These are phyloP conservation scores for Ambastaia sidthimunki DNA, from an alignment of 2,797 vertebrate genomes.

Conservation along the genomic window DNA sequence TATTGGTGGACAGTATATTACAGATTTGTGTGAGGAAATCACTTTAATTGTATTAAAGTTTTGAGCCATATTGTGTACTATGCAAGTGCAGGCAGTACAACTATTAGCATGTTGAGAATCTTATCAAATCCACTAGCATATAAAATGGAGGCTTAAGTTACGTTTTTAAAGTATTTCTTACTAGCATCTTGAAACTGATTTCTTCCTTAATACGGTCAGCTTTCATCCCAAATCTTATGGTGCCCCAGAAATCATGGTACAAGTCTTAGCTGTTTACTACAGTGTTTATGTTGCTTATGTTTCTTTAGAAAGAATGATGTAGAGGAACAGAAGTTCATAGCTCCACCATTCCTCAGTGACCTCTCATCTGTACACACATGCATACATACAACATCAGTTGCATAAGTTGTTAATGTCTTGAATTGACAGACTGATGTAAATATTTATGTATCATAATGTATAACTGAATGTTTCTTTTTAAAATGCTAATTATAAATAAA, in stretches of 20 bases:
- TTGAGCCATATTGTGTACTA: constrained; percentile 69
- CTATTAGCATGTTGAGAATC: neutral
- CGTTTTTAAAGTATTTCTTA: neutral
- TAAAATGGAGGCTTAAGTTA: constrained; percentile 8
- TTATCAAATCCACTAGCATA: constrained; percentile 17
- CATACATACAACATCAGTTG: constrained; percentile 58
- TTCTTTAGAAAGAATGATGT: constrained; percentile 25
- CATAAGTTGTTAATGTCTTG: constrained; percentile 68
- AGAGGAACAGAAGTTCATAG: constrained; percentile 27
- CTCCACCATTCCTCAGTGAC: constrained; percentile 32
- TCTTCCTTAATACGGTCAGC: constrained; percentile 3
- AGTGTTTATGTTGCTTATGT: constrained; percentile 35
- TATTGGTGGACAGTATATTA: constrained; percentile 66
- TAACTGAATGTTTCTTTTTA: constrained; percentile 78
- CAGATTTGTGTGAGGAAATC: neutral
- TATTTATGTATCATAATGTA: constrained; percentile 71
- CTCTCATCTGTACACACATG: constrained; percentile 45
- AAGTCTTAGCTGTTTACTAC: constrained; percentile 4
- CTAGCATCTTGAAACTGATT: neutral
- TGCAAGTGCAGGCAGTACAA: constrained; percentile 53
- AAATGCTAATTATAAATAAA: constrained; percentile 81
- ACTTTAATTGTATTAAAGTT: constrained; percentile 10
- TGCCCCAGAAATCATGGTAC: constrained; percentile 6
- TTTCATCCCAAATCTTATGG: constrained; percentile 11
- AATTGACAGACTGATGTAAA: constrained; percentile 62